Evolutionary conservation across 2,113 vertebrate species (phyloP).

Genomic region (Ardeotis arabs): DNA sequence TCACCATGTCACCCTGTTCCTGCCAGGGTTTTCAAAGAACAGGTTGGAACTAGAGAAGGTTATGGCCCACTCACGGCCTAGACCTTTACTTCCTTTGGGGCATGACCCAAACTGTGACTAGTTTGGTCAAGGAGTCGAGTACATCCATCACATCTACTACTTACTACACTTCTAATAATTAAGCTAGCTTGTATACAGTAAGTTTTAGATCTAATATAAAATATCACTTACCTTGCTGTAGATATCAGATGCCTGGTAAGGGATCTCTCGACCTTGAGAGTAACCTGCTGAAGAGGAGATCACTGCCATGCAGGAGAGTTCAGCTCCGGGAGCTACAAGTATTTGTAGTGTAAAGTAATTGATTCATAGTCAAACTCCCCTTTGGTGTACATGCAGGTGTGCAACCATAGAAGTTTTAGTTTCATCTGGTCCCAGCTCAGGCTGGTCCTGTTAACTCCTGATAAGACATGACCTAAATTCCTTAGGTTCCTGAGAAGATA

Average conservation of each 20-base stretch:
- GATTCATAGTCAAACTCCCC: background rate
- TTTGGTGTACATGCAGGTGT: background rate
- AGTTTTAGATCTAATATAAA: background rate
- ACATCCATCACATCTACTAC: background rate
- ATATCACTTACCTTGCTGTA: background rate
- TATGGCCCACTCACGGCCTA: too few species aligned
- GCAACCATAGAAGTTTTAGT: background rate
- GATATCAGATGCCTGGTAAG: background rate
- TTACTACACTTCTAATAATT: background rate
- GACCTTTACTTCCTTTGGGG: too few species aligned
- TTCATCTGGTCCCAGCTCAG: background rate
- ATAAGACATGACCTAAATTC: background rate
- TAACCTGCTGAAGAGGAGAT: background rate
- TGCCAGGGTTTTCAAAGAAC: too few species aligned
- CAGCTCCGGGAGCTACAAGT: background rate
- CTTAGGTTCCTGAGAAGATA: background rate
- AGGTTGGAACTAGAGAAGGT: too few species aligned
- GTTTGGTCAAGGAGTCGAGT: too few species aligned
- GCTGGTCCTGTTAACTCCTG: background rate
- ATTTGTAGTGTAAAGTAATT: background rate
- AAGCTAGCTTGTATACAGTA: background rate
- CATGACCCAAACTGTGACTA: too few species aligned
- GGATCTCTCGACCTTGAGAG: background rate
- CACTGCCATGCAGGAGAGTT: background rate
- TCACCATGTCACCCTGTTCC: too few species aligned